Conservation (phyloP, 1,140 invertebrate genomes). For the Octopus bimaculoides region DNA sequence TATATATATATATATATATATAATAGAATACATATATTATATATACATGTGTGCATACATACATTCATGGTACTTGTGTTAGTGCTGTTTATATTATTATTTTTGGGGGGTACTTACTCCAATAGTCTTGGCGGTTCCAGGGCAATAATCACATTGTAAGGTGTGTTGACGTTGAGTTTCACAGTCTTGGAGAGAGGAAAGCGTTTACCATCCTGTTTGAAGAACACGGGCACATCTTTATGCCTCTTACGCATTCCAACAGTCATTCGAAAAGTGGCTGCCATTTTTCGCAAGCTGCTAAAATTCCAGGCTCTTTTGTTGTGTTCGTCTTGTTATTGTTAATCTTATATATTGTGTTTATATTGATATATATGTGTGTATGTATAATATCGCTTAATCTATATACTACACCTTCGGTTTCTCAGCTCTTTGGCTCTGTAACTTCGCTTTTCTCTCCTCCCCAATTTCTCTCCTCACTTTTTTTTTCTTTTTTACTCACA, state of each 20-base stretch:
- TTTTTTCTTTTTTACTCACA: background rate
- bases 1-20: constrained; percentile 1
- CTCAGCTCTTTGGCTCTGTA: background rate
- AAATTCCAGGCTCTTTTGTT: background rate
- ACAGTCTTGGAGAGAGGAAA: constrained; percentile 19
- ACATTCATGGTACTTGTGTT: background rate
- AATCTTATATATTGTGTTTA: background rate
- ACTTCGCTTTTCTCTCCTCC: background rate
- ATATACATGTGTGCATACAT: background rate
- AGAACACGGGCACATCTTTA: constrained; percentile 21
- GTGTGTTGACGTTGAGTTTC: constrained; percentile 24
- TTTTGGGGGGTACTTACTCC: constrained; percentile 18
- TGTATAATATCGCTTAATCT: background rate
- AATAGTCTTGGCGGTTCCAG: constrained; percentile 17
- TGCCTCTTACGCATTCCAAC: constrained; percentile 16
- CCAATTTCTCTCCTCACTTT: background rate
- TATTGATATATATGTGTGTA: background rate
- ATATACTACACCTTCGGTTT: background rate
- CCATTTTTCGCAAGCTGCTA: constrained; percentile 2
- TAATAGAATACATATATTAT: background rate
- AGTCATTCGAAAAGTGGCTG: constrained; percentile 13
- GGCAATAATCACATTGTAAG: constrained; percentile 18
- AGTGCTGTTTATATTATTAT: background rate
- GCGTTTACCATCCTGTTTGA: constrained; percentile 20
- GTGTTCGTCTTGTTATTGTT: background rate